Evolutionary conservation across 2,888 invertebrate genomes (phyloP), one percentile per base, ranked within the genome.

Genomic region (Acrobasis repandana): DNA sequence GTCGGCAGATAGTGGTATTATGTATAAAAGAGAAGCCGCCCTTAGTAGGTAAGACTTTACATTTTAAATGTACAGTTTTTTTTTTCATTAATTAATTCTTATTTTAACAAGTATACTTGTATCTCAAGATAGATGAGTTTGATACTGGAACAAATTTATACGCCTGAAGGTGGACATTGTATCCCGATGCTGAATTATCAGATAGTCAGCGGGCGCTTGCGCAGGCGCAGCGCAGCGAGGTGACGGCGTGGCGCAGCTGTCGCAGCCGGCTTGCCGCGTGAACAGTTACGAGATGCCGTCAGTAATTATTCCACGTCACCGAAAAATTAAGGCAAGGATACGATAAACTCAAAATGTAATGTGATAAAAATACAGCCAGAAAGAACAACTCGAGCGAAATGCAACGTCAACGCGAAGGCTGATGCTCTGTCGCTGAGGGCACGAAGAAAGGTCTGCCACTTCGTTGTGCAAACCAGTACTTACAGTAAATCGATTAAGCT

Each of bases 241-340:
- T 34, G 48, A 33, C 57, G 54, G 34, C 16, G 48, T 63, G 48
- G 65, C 63, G 72, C 79, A 80, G 84, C 87, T 86, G 88, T 86
- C 85, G 76, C 76, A 83, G 77, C 71, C 68, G 75, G 70, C 77
- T 83, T 84, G 77, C 80, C 82, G 84, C 83, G 75, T 79, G 81
- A 83, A 74, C 80, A 77, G 80, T 77, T 82, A 72, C 76, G 78
- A 79, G 76, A 79, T 75, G 78, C 79, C 75, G 80, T 78, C 83
- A 78, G 79, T 80, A 85, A 88, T 86, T 90, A 87, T 86, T 88
- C 80, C 86, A 80, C 85, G 80, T 84, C 88, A 73, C 75, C 80
- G 82, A 86, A 87, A 87, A 87, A 85, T 84, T 87, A 82, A 86
- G 76, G 82, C 83, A 84, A 82, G 77, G 80, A 78, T 83, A 85